These are phyloP conservation scores for Limnephilus lunatus DNA, from an alignment of 2,888 invertebrate species.

Conservation along the genomic window DNA sequence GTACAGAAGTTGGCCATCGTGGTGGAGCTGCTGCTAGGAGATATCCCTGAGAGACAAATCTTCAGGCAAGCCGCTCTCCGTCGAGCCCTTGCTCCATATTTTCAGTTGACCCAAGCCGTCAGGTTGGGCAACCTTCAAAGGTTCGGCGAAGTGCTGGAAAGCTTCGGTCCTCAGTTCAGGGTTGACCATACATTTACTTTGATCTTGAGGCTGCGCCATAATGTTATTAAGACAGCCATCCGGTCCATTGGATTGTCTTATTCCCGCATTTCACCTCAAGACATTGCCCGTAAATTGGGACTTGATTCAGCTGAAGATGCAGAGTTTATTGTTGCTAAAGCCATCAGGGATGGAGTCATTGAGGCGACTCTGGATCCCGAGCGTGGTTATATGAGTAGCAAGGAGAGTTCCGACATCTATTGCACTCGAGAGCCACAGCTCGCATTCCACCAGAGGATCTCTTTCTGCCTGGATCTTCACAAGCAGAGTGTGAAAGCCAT, in stretches of 20 bases:
- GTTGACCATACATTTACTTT: constrained; percentile 96
- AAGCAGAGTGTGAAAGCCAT: constrained; percentile 99
- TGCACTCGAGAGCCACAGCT: constrained; percentile 97
- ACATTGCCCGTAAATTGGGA: constrained; percentile 95
- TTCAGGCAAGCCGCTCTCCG: constrained; percentile 95
- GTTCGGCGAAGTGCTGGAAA: constrained; percentile 95
- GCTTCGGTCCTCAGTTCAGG: constrained; percentile 94
- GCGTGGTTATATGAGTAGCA: constrained; percentile 97
- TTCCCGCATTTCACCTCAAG: constrained; percentile 95
- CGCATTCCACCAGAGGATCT: constrained; percentile 97
- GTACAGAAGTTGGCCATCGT: constrained; percentile 97
- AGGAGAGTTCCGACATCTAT: constrained; percentile 97
- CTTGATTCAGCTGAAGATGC: constrained; percentile 98
- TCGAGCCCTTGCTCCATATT: constrained; percentile 94
- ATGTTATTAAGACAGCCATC: constrained; percentile 99
- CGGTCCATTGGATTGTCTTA: constrained; percentile 97
- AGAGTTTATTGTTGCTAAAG: constrained; percentile 98
- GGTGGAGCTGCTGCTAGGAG: constrained; percentile 95
- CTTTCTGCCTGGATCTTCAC: constrained; percentile 97
- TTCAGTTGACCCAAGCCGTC: constrained; percentile 98
- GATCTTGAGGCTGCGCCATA: constrained; percentile 96
- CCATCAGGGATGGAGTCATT: constrained; percentile 98
- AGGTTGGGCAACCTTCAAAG: constrained; percentile 95
- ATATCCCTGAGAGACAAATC: constrained; percentile 97
- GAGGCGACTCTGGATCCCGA: constrained; percentile 98